Conservation (phyloP, 2,113 vertebrate species). For the Melanocharis versteri region DNA sequence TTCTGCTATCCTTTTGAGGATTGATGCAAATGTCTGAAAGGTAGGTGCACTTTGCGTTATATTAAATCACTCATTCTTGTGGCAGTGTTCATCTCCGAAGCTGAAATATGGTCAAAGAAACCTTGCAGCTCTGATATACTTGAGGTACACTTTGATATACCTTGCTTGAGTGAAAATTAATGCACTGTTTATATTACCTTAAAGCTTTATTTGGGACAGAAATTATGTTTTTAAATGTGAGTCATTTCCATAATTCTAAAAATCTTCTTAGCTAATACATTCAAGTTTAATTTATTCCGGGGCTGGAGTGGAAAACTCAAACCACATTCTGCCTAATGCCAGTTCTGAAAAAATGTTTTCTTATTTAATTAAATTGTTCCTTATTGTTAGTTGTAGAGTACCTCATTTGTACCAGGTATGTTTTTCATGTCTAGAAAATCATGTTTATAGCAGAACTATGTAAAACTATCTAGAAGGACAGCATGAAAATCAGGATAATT, state of each 20-base stretch:
- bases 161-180: background rate
- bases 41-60: slow-evolving; percentile 59
- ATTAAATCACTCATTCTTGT: background rate
- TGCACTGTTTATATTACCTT: background rate
- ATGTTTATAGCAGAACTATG: background rate
- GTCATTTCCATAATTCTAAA: background rate
- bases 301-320: background rate
- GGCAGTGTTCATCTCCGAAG: background rate
- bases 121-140: background rate
- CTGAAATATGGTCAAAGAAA: background rate
- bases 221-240: background rate
- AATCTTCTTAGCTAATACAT: background rate
- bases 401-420: background rate
- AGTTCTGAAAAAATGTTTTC: background rate
- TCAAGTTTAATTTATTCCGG: background rate
- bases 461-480: background rate
- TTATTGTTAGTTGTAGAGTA: background rate
- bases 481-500: background rate
- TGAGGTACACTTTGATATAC: too few relatives aligned
- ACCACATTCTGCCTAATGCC: background rate
- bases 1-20: slow-evolving; percentile 77
- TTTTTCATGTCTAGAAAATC: background rate
- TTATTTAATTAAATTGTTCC: background rate
- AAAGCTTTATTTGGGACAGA: background rate
- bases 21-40: slow-evolving; percentile 64